Conservation (phyloP, 2,888 invertebrate species). For the Drosophila lacicola region DNA sequence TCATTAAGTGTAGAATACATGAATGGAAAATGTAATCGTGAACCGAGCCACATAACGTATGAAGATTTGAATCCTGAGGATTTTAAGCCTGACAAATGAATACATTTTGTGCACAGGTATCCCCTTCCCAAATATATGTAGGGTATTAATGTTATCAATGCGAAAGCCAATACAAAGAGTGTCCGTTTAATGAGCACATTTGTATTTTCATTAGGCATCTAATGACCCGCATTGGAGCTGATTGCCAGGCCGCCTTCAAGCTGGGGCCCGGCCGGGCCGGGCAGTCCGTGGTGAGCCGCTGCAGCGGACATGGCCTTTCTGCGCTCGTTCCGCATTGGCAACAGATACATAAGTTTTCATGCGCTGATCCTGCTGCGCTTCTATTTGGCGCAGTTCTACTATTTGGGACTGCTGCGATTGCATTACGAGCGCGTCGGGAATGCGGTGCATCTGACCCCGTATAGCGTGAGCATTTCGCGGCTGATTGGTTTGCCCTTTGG, state of each 20-base stretch:
- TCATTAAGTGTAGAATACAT: too few relatives aligned
- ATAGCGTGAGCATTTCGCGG: constrained; percentile 55
- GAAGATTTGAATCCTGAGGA: too few relatives aligned
- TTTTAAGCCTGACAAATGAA: too few relatives aligned
- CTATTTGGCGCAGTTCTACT: constrained; percentile 53
- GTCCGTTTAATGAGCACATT: too few relatives aligned
- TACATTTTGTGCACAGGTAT: too few relatives aligned
- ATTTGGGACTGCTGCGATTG: constrained; percentile 52
- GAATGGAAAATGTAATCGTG: too few relatives aligned
- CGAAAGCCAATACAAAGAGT: too few relatives aligned
- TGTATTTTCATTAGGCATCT: too few relatives aligned
- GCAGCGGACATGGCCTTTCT: constrained; percentile 34
- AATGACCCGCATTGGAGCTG: not conserved
- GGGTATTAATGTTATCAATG: too few relatives aligned
- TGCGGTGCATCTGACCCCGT: constrained; percentile 44
- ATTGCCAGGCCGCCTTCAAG: not conserved
- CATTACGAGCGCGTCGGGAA: constrained; percentile 38
- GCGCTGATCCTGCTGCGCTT: constrained; percentile 55
- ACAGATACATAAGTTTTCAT: constrained; percentile 56
- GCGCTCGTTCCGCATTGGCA: constrained; percentile 41
- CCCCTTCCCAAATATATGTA: too few relatives aligned
- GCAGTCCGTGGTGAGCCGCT: not conserved
- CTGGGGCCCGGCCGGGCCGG: not conserved
- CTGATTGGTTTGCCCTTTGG: constrained; percentile 39
- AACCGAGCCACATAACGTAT: too few relatives aligned